A percentile compares a stretch with the other conserved stretches of the same genome.
Evolutionary conservation across 2,888 invertebrate genomes (phyloP).

Genomic region (Sipunculus nudus): DNA sequence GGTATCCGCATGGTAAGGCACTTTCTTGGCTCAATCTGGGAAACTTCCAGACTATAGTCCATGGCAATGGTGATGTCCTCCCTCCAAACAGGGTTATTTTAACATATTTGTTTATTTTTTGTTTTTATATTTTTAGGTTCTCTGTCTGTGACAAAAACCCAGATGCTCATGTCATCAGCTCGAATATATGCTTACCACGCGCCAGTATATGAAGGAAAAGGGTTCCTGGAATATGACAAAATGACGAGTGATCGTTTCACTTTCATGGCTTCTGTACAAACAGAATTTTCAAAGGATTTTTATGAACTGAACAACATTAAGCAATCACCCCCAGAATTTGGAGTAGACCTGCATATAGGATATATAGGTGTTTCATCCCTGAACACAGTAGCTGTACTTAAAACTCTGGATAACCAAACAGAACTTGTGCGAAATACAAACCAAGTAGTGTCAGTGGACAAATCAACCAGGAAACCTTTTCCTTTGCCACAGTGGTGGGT

Average conservation of each 20-base stretch:
- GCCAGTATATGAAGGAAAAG: conserved; percentile 5
- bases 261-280: conserved; percentile 34
- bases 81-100: no score
- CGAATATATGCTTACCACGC: conserved; percentile 29
- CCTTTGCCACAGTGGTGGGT: conserved; percentile 57
- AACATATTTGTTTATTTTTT: no score
- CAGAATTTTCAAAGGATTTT: conserved; percentile 14
- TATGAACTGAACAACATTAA: conserved; percentile 24
- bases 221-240: conserved; percentile 37
- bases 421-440: no score
- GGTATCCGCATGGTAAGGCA: no score
- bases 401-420: conserved; percentile 3
- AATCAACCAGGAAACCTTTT: conserved; percentile 47
- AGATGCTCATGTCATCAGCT: conserved; percentile 25
- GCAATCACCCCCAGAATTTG: conserved; percentile 17
- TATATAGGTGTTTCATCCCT: conserved; percentile 33
- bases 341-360: conserved; percentile 26
- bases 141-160: no score
- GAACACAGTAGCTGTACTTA: conserved; percentile 24
- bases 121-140: no score
- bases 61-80: no score
- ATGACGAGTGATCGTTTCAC: conserved; percentile 30
- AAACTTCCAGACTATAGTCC: no score
- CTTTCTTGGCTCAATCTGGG: no score
- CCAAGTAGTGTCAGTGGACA: conserved; percentile 53